Base-by-base conservation (phyloP, 30 jellyfish, hydroid and myxozoan genomes). In the Mastigias papua region DNA sequence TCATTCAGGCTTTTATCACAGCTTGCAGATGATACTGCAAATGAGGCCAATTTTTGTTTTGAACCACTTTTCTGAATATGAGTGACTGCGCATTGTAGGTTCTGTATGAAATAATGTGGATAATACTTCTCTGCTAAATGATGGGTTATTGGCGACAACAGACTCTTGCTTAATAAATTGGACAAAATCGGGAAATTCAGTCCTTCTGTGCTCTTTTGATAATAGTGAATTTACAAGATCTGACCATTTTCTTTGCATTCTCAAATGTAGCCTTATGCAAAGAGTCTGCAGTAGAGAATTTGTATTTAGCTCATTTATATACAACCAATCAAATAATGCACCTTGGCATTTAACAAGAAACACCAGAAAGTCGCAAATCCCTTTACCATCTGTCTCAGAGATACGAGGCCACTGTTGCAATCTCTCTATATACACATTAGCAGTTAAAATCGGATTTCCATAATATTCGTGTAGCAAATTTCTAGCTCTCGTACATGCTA, bases 401-500 rank as follows among this genome's bases (percentile, higher is more conserved):
- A 77, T 54, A 54, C 77, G 60, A 1, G 76, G 79, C 87, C 87
- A 76, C 48, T 50, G 57, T 26, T 78, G 22, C 50, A 76, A 75
- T 76, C 48, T 50, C 48, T 77, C 77, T 78, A 51, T 2, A 75
- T 50, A 77, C 88, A 51, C 32, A 77, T 77, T 77, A 23, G 77
- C 77, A 28, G 60, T 77, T 62, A 13, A 23, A 33, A 51, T 51
- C 27, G 83, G 83, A 67, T 66, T 69, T 34, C 84, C 75, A 57
- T 81, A 81, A 57, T 66, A 63, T 42, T 66, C 82, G 37, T 81
- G 84, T 35, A 64, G 91, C 71, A 81, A 6, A 48, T 46, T 34
- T 65, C 54, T 81, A 33, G 91, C 91, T 81, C 73, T 69, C 28
- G 63, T 37, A 69, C 65, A 81, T 23, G 80, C 84, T 28, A 67